Conservation (phyloP, 2,888 invertebrate species). For the Mycalesis mineus region DNA sequence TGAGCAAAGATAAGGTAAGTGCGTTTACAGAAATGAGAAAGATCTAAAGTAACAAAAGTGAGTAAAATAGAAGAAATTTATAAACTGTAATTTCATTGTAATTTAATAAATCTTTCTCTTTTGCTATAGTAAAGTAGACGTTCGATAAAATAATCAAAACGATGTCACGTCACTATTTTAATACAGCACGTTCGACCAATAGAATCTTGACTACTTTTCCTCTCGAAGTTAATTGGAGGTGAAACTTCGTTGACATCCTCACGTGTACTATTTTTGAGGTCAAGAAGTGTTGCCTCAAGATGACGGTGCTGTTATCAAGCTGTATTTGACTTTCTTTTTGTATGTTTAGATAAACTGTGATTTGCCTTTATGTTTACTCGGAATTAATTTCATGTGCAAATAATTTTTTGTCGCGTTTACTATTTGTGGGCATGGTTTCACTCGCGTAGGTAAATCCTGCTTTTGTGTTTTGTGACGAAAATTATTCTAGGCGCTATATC, state of each 20-base stretch:
- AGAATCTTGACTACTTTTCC: conserved; percentile 8
- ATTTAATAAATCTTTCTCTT: too few species aligned
- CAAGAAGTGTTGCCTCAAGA: conserved; percentile 13
- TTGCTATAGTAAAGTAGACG: too few species aligned
- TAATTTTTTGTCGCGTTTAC: too few species aligned
- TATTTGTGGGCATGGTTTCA: too few species aligned
- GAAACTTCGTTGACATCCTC: conserved; percentile 15
- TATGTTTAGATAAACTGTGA: conserved; percentile 1
- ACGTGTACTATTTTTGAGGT: conserved; percentile 17
- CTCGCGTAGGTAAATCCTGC: too few species aligned
- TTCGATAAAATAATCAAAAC: background rate
- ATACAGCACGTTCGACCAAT: background rate
- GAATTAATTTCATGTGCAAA: background rate
- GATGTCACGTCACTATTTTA: conserved; percentile 9
- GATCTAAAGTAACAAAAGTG: too few species aligned
- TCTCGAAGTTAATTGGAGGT: conserved; percentile 23
- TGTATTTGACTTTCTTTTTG: conserved; percentile 13
- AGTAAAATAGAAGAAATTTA: too few species aligned
- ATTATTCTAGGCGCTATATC: too few species aligned
- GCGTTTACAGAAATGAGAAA: too few species aligned
- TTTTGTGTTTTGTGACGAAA: too few species aligned
- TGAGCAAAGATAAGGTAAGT: too few species aligned
- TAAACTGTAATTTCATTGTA: too few species aligned
- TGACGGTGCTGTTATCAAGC: background rate
- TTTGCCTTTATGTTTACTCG: background rate